These are phyloP conservation scores for Threskiornis aethiopicus DNA, from an alignment of 2,797 vertebrate species.

Conservation along the genomic window DNA sequence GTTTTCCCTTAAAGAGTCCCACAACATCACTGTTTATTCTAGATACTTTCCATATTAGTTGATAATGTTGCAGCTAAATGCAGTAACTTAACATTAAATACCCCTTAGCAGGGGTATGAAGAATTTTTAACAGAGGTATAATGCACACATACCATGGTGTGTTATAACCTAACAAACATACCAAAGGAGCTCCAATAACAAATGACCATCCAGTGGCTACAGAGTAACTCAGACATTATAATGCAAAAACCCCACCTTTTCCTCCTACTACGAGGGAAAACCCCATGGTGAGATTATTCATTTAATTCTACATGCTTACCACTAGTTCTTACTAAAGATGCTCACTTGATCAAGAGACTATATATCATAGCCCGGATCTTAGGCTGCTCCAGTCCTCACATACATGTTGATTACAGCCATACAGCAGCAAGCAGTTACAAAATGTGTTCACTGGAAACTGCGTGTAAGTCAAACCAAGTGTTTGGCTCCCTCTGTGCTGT, in stretches of 20 bases:
- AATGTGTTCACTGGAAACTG: neutral
- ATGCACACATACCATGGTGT: fast-evolving
- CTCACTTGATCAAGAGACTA: neutral
- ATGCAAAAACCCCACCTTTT: neutral
- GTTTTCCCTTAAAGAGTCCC: neutral
- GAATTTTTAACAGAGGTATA: neutral
- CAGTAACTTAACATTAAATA: neutral
- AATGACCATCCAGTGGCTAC: neutral
- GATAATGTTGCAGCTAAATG: neutral
- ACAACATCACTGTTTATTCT: neutral
- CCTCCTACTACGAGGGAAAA: neutral
- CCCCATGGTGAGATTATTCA: neutral
- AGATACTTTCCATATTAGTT: neutral
- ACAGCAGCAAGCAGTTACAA: neutral
- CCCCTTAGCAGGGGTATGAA: neutral
- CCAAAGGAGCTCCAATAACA: neutral
- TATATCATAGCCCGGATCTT: neutral
- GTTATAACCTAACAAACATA: neutral
- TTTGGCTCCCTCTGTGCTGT: neutral
- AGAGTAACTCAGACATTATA: neutral
- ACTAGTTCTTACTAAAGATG: neutral
- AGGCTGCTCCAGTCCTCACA: neutral
- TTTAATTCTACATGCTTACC: neutral
- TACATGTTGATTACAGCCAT: neutral
- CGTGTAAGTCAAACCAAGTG: neutral